Evolutionary conservation across 1,140 invertebrate species (phyloP), one percentile per base, ranked within the genome.

Genomic region (Ladona fulva): DNA sequence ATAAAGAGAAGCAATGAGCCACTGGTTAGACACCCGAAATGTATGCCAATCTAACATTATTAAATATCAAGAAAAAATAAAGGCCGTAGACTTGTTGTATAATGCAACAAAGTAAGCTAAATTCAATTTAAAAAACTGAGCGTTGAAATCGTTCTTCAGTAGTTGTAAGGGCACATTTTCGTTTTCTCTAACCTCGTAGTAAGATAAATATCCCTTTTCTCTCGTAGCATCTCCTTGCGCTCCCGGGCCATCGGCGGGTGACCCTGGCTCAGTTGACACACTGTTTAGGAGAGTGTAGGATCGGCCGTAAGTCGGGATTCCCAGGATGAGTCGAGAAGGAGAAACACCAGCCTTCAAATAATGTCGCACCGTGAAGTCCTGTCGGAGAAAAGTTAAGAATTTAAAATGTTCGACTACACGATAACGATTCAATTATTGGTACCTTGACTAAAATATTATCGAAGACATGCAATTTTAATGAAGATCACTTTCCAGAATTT

Each of bases 261-360:
- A 89, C 0, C 94, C 95, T 25, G 97, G 87, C 59, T 92, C 91
- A 12, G 88, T 91, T 19, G 91, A 90, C 74, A 93, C 92, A 14
- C 89, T 86, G 84, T 97, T 96, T 81, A 93, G 92, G 25, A 97
- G 85, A 0, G 94, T 96, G 83, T 93, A 97, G 0, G 95, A 95
- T 25, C 95, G 88, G 19, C 96, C 96, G 83, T 99, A 99, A 0
- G 96, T 98, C 0, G 97, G 96, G 73, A 98, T 95, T 75, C 96
- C 97, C 6, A 99, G 84, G 0, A 98, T 93, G 25, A 99, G 83
- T 86, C 98, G 98, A 42, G 92, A 88, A 0, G 89, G 83, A 80
- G 93, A 90, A 0, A 94, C 95, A 12, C 96, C 96, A 81, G 91
- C 88, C 82, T 94, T 90, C 44, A 96, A 82, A 81, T 97, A 95